phyloP scores from a whole-genome alignment of 2,888 invertebrate genomes.

The Tenodera sinensis region DNA sequence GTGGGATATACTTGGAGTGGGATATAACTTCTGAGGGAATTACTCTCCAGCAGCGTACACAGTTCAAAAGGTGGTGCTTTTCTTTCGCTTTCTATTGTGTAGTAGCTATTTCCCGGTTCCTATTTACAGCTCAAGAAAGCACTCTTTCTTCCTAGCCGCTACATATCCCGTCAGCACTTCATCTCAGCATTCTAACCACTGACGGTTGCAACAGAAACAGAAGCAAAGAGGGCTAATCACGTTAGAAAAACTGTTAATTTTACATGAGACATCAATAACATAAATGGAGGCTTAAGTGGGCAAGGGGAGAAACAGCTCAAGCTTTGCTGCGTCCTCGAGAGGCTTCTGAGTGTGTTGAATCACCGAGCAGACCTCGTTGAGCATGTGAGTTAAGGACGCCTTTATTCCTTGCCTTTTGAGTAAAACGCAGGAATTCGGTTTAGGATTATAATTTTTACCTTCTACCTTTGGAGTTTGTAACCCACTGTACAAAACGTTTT shows the following conservation, averaged over 20 bases:
- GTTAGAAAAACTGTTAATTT: slow-evolving; percentile 7
- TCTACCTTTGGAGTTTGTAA: too few relatives aligned
- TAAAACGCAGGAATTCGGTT: too few relatives aligned
- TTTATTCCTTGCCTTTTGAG: background rate
- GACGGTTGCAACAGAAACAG: background rate
- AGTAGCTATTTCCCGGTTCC: background rate
- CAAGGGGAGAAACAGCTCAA: background rate
- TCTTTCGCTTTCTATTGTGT: background rate
- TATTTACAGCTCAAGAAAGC: background rate
- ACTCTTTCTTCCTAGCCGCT: background rate
- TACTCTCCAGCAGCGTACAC: background rate
- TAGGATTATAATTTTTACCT: too few relatives aligned
- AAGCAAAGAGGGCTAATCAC: background rate
- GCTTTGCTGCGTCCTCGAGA: background rate
- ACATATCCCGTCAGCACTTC: background rate
- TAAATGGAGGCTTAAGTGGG: background rate
- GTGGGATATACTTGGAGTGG: too few relatives aligned
- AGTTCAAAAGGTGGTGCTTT: background rate
- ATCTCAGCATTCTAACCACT: background rate
- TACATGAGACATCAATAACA: background rate
- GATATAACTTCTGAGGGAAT: background rate
- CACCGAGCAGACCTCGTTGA: background rate
- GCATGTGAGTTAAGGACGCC: background rate
- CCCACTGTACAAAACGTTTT: too few relatives aligned
- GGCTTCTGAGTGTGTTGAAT: background rate